Percentiles rank a stretch among this genome's conserved stretches.
Conservation (phyloP, 2,888 invertebrate species). For the Homarus gammarus region DNA sequence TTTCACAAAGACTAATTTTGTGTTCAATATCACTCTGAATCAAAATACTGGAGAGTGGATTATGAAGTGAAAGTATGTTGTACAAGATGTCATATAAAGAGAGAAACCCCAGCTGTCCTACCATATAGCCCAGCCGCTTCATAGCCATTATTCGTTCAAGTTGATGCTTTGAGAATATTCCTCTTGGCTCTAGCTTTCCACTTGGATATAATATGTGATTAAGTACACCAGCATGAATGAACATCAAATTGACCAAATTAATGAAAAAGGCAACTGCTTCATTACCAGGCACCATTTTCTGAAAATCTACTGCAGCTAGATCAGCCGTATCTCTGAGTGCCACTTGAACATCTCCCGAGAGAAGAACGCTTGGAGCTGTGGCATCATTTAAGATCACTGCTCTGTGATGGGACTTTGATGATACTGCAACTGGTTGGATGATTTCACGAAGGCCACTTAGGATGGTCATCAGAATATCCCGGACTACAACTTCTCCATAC, state of each 20-base stretch:
- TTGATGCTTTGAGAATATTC: conserved; percentile 51
- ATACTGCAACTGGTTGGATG: conserved; percentile 36
- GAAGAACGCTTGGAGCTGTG: conserved; percentile 51
- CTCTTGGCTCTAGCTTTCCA: conserved; percentile 22
- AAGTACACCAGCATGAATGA: conserved; percentile 62
- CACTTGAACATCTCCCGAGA: conserved; percentile 21
- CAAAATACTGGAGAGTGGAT: conserved; percentile 62
- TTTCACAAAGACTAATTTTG: conserved; percentile 56
- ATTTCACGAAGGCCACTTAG: conserved; percentile 51
- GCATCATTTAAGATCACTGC: conserved; percentile 56
- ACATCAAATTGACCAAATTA: conserved; percentile 70
- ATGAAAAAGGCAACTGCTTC: conserved; percentile 64
- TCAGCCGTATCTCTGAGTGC: conserved; percentile 50
- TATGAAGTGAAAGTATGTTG: conserved; percentile 47
- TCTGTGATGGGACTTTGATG: conserved; percentile 18
- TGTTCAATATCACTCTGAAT: conserved; percentile 42
- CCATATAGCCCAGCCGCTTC: conserved; percentile 60
- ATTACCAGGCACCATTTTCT: conserved; percentile 47
- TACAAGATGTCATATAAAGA: conserved; percentile 68
- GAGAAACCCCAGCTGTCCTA: conserved; percentile 67
- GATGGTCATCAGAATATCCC: conserved; percentile 48
- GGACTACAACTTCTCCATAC: conserved; percentile 64
- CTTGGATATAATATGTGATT: conserved; percentile 61
- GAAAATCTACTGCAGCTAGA: conserved; percentile 53
- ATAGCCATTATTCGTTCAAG: conserved; percentile 67